phyloP scores from a whole-genome alignment of 2,888 invertebrate species.

The Rhimphoctona megacephalus region DNA sequence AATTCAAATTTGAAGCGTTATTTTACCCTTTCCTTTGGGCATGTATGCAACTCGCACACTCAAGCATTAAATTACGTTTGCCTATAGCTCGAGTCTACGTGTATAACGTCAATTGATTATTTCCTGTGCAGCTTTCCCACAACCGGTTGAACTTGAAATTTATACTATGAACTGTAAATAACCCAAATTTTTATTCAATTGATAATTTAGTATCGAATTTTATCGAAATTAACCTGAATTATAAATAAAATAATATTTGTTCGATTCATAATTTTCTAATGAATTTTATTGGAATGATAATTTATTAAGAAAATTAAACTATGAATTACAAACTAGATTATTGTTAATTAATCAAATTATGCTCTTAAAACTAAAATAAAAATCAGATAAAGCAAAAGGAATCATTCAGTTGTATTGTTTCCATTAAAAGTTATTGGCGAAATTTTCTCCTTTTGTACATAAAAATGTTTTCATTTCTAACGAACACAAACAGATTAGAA shows the following conservation, averaged over 20 bases:
- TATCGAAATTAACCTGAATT: background rate
- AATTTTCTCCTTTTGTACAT: background rate
- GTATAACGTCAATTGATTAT: slow-evolving; percentile 49
- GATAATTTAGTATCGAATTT: background rate
- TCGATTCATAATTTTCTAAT: no score
- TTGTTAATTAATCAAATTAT: background rate
- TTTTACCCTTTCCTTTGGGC: background rate
- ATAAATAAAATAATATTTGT: background rate
- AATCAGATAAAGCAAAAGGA: background rate
- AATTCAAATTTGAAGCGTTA: background rate
- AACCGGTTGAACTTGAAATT: slow-evolving; percentile 1
- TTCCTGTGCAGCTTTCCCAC: slow-evolving; percentile 48
- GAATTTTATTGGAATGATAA: no score
- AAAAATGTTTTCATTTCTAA: no score
- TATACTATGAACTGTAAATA: background rate
- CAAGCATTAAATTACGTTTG: background rate
- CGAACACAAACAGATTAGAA: no score
- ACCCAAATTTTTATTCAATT: background rate
- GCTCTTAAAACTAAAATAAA: no score
- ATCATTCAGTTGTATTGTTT: background rate
- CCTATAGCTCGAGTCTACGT: slow-evolving; percentile 23
- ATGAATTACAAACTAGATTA: background rate
- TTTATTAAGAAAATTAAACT: no score
- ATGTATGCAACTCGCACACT: background rate
- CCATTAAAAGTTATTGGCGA: background rate